A percentile compares a stretch with the other conserved stretches of the same genome.
These are phyloP conservation scores for Myanophis thanlyinensis DNA, from an alignment of 2,113 vertebrate species.

Conservation along the genomic window DNA sequence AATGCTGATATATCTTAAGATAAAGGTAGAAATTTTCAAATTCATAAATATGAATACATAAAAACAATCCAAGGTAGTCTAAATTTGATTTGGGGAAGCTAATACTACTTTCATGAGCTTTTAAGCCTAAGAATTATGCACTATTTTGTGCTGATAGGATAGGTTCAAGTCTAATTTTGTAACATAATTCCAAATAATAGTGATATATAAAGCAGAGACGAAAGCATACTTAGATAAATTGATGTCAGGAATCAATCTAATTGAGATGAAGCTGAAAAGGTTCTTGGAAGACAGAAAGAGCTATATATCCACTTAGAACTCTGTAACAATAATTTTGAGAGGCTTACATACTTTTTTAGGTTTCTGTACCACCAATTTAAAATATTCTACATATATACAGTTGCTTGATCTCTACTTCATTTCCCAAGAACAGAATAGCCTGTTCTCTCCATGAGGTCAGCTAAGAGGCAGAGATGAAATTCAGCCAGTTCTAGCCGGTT, in stretches of 20 bases:
- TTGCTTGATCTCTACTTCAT: background rate
- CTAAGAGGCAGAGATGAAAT: too few species aligned
- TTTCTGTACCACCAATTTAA: background rate
- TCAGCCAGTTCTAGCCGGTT: too few species aligned
- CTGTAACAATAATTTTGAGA: background rate
- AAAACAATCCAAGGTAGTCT: slow-evolving; percentile 1
- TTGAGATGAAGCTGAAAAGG: background rate
- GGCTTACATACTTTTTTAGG: background rate
- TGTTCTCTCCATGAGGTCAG: background rate
- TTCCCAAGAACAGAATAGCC: background rate
- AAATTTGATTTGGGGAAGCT: slow-evolving; percentile 65
- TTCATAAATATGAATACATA: slow-evolving; percentile 71
- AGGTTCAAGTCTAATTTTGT: slow-evolving; percentile 48
- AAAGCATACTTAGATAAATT: background rate
- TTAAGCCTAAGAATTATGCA: slow-evolving; percentile 60
- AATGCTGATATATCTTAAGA: slow-evolving; percentile 19
- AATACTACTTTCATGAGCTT: slow-evolving; percentile 71
- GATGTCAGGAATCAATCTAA: background rate
- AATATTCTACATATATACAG: background rate
- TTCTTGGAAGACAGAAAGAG: background rate
- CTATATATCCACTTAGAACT: background rate
- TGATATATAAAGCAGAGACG: slow-evolving; percentile 22
- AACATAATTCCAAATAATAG: background rate
- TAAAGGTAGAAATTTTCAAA: slow-evolving; percentile 62
- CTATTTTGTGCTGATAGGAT: slow-evolving; percentile 54